Conservation (phyloP, 2,113 vertebrate species). For the Oceanodroma tethys region DNA sequence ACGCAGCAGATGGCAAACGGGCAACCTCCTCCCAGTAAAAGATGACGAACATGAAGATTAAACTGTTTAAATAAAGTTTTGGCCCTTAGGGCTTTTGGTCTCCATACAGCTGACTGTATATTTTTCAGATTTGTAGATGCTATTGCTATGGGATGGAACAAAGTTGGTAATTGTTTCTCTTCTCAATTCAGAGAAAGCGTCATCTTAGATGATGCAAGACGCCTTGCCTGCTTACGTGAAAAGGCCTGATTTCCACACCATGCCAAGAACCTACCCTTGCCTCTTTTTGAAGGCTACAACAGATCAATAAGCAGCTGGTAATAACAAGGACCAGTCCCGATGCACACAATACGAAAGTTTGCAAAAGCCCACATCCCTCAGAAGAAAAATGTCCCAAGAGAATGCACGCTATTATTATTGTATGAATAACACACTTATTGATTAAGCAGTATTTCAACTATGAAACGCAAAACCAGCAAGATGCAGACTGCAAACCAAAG, state of each 20-base stretch:
- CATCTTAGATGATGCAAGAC: neutral
- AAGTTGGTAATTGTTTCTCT: neutral
- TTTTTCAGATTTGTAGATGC: neutral
- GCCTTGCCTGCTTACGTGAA: neutral
- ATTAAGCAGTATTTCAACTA: neutral
- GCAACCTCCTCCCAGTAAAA: neutral
- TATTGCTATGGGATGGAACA: neutral
- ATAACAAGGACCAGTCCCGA: neutral
- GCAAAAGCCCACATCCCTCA: neutral
- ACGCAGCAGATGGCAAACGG: fast-evolving
- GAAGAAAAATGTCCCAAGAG: neutral
- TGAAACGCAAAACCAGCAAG: slow-evolving; percentile 26
- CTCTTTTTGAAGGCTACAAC: neutral
- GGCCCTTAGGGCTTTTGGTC: neutral
- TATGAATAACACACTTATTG: neutral
- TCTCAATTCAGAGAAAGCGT: neutral
- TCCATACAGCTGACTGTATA: neutral
- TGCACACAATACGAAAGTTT: neutral
- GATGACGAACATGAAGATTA: neutral
- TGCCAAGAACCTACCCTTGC: neutral
- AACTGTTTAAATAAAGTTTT: neutral
- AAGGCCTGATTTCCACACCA: neutral
- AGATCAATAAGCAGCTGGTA: neutral
- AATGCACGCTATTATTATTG: neutral
- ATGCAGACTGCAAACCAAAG: neutral